phyloP scores from a whole-genome alignment of 2,797 vertebrate genomes.

The Melanitta fusca region DNA sequence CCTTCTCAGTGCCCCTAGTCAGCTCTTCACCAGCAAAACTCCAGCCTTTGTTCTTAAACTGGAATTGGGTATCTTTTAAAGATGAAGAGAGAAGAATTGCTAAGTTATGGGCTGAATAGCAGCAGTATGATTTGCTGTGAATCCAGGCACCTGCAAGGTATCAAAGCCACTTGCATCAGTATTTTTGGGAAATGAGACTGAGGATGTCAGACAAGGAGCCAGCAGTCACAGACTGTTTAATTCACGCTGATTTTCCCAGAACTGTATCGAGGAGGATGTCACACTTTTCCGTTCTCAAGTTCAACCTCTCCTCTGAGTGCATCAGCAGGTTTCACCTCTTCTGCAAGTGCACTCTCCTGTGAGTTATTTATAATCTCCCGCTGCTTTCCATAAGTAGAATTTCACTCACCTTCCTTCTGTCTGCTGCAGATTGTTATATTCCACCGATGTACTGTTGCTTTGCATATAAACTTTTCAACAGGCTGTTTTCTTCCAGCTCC shows the following conservation, averaged over 20 bases:
- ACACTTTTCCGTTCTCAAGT: background rate
- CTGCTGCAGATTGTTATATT: background rate
- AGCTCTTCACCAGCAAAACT: background rate
- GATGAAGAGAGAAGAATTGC: background rate
- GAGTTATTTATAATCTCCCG: slow-evolving; percentile 22
- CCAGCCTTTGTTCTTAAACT: background rate
- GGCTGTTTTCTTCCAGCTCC: background rate
- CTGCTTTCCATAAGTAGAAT: background rate
- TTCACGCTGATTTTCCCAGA: slow-evolving; percentile 6
- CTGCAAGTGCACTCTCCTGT: background rate
- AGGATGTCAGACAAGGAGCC: background rate
- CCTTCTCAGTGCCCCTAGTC: background rate
- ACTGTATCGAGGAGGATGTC: background rate
- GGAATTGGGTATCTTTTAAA: background rate
- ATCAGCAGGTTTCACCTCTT: slow-evolving; percentile 19
- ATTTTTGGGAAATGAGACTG: background rate
- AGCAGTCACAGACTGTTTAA: slow-evolving; percentile 5
- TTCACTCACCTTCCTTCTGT: background rate
- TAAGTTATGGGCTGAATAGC: background rate
- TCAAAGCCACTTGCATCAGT: slow-evolving; percentile 2
- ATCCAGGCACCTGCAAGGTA: slow-evolving; percentile 3
- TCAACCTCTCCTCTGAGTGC: slow-evolving; percentile 2
- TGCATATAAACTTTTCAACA: background rate
- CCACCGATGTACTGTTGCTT: background rate
- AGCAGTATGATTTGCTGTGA: background rate